Conservation (phyloP, 2,888 invertebrate species). For the Drosophila merina region DNA sequence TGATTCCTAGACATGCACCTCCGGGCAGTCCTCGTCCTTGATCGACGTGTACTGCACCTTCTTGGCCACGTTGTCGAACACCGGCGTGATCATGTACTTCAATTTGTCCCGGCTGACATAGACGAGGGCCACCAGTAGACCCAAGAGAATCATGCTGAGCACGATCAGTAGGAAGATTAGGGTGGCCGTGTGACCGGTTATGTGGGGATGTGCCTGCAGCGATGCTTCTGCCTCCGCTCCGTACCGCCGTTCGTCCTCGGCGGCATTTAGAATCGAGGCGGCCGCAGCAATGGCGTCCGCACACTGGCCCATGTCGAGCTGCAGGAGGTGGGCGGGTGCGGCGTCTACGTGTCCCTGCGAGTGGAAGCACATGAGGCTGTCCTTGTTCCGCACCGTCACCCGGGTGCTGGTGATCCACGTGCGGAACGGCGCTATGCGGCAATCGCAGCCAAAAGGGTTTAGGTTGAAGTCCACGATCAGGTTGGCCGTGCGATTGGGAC, state of each 20-base stretch:
- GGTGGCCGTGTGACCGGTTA: constrained; percentile 82
- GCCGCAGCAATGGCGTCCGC: constrained; percentile 78
- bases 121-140: constrained; percentile 85
- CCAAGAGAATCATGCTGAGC: constrained; percentile 85
- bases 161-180: constrained; percentile 85
- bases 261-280: constrained; percentile 75
- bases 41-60: constrained; percentile 91
- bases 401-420: constrained; percentile 87
- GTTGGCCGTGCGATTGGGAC: constrained; percentile 82
- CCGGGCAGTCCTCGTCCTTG: constrained; percentile 86
- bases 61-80: constrained; percentile 87
- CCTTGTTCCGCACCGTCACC: constrained; percentile 86
- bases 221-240: constrained; percentile 36
- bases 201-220: constrained; percentile 47
- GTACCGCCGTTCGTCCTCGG: constrained; percentile 71
- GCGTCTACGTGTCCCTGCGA: constrained; percentile 71
- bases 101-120: constrained; percentile 87
- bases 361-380: constrained; percentile 85
- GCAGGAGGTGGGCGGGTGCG: constrained; percentile 74
- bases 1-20: constrained; percentile 82
- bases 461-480: constrained; percentile 87
- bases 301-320: constrained; percentile 79
- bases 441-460: constrained; percentile 90
- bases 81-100: constrained; percentile 86
- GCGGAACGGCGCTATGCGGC: constrained; percentile 86